Percentiles rank a stretch among this genome's conserved stretches.
Conservation (phyloP, 2,888 invertebrate genomes). For the Rhogogaster chlorosoma region DNA sequence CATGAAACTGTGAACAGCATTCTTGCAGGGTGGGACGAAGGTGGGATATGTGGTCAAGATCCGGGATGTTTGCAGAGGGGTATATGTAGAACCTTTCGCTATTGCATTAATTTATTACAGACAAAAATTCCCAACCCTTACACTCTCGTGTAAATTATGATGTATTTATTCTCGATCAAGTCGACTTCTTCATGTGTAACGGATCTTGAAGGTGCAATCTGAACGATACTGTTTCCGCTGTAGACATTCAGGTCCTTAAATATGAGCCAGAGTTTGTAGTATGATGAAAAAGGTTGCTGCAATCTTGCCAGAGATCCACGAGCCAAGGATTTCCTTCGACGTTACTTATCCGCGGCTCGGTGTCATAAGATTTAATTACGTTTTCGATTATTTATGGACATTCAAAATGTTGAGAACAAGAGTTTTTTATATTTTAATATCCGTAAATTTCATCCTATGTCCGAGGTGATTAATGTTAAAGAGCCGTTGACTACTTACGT, state of each 20-base stretch:
- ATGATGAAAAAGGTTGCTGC: not conserved
- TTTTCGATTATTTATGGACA: conserved; percentile 32
- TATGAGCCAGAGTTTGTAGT: not conserved
- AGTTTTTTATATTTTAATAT: conserved; percentile 20
- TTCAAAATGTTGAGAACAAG: conserved; percentile 25
- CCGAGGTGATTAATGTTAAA: conserved; percentile 45
- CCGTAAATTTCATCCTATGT: conserved; percentile 21
- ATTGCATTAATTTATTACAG: not conserved
- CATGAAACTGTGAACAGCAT: conserved; percentile 54
- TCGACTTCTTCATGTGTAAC: not conserved
- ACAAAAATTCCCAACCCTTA: not conserved
- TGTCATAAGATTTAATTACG: conserved; percentile 38
- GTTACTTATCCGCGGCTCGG: not conserved
- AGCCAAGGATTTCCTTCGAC: not conserved
- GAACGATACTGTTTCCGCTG: not conserved
- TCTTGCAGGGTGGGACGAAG: conserved; percentile 27
- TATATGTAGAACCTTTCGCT: not conserved
- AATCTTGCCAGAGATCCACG: not conserved
- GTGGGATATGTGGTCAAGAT: not conserved
- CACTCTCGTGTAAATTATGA: not conserved
- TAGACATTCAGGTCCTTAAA: not conserved
- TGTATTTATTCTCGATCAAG: not conserved
- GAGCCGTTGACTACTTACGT: conserved; percentile 7
- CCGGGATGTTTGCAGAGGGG: conserved; percentile 18
- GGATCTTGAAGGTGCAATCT: not conserved